Base-by-base conservation (phyloP, 2,888 invertebrate genomes). In the Drosophila antonietae region DNA sequence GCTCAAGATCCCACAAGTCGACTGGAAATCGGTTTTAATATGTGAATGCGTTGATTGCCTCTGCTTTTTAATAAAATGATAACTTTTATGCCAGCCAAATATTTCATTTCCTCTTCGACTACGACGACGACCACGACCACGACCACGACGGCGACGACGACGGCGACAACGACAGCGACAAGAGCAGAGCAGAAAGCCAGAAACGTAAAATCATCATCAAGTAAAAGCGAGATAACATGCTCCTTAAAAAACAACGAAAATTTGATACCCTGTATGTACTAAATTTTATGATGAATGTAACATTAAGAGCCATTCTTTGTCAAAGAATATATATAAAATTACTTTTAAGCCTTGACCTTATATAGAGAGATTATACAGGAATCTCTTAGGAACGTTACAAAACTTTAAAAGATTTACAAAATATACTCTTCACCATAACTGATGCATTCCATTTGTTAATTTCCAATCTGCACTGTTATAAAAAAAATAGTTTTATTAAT, bases 51-150 rank as follows among this genome's bases (percentile, higher is more conserved):
- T 89, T 90, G 90, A 91, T 91, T 91, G 88, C 88, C 89, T 90
- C 79, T 78, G 83, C 82, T 88, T 89, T 89, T 87, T 90, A 90
- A 91, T 91, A 89, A 91, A 91, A 91, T 91, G 91, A 91, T 91
- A 91, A 91, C 91, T 91, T 91, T 90, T 83, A 82, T 85, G 81
- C 88, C 91, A 91, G 91, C 91, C 91, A 91, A 91, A 91, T 91
- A 91, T 91, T 91, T 91, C 91, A 91, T 91, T 91, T 91, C 88
- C 89, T 90, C 83, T 90, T 69, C 66, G 69, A 67, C 72, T 49
- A 63, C 64, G 83, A 66, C 83, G 80, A 66, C 73, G 75, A 28
- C 81, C 33, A 71, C 69, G 64, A 67, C 46, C n/a, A n/a, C 57
- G 62, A 71, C 69, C 62, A 67, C 49, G 23, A n/a, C 55, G 62